Percentiles rank a stretch among this genome's conserved stretches.
Evolutionary conservation across 2,113 vertebrate species (phyloP).

Genomic region (Mobula birostris): DNA sequence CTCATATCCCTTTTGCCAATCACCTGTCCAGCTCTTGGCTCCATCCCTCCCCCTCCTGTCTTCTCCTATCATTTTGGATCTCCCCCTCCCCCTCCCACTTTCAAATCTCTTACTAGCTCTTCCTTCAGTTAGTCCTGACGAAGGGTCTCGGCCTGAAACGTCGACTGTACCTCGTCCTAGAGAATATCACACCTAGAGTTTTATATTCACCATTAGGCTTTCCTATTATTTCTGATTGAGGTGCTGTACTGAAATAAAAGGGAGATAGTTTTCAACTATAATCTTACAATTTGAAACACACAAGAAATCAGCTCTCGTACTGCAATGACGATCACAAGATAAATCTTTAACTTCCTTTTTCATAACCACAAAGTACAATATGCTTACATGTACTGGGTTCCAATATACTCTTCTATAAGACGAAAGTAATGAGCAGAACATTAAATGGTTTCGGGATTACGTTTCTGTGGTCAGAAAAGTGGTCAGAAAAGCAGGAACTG

Average conservation of each 20-base stretch:
- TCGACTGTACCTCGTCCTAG: too few species aligned
- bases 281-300: not conserved
- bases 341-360: constrained; percentile 1
- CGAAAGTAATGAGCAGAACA: not conserved
- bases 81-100: too few species aligned
- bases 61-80: too few species aligned
- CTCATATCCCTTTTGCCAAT: too few species aligned
- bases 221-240: not conserved
- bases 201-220: not conserved
- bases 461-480: not conserved
- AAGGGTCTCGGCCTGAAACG: too few species aligned
- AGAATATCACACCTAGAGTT: not conserved
- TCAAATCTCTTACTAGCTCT: too few species aligned
- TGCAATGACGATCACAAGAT: not conserved
- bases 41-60: too few species aligned
- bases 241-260: not conserved
- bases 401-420: not conserved
- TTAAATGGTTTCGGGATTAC: constrained; percentile 17
- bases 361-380: constrained; percentile 10
- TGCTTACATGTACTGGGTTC: too few species aligned
- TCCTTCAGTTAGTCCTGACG: too few species aligned
- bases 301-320: not conserved
- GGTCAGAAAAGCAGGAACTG: constrained; percentile 13
- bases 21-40: too few species aligned
- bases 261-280: too few species aligned